Evolutionary conservation across 2,888 invertebrate species (phyloP), one percentile per base, ranked within the genome.

Genomic region (Petrolisthes manimaculis): DNA sequence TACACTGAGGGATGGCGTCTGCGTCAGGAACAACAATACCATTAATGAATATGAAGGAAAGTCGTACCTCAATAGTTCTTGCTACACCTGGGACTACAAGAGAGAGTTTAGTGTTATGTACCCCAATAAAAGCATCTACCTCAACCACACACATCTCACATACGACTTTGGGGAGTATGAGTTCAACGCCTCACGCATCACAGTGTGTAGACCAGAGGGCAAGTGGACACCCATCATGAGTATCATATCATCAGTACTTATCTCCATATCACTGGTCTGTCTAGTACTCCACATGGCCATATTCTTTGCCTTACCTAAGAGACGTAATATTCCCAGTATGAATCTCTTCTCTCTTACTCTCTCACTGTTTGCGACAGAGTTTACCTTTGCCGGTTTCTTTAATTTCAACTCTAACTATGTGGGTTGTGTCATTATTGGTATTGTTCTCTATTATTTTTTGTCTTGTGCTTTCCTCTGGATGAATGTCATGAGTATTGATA

Each of bases 391-490:
- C 6, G 89, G 91, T 0, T 90, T 90, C 24, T 88, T 90, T 71
- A 51, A 84, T n/a, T 14, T 84, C 21, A 89, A 89, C 18, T 21
- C 75, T 8, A 84, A 69, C 81, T 54, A 89, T 4, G 86, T 88
- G 78, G 24, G 90, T 88, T 92, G 92, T 61, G 81, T 91, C 12
- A 81, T 86, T 1, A 89, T 92, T 4, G 93, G 92, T 4, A 91
- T 93, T 0, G 56, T 92, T 3, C 92, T 93, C 87, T 94, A 94
- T 90, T 94, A 92, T 91, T 92, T 92, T 86, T 93, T 93, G 90
- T 92, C 93, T 56, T 92, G 93, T 0, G 92, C 93, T 0, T 94
- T 94, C 91, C 92, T 93, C 89, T 94, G 94, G 94, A 93, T 93
- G 93, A 93, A 93, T 89, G 92, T 93, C 9, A 93, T 94, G 92